Evolutionary conservation across 2,888 invertebrate species (phyloP), one percentile per base, ranked within the genome.

Genomic region (Drosophila recens): DNA sequence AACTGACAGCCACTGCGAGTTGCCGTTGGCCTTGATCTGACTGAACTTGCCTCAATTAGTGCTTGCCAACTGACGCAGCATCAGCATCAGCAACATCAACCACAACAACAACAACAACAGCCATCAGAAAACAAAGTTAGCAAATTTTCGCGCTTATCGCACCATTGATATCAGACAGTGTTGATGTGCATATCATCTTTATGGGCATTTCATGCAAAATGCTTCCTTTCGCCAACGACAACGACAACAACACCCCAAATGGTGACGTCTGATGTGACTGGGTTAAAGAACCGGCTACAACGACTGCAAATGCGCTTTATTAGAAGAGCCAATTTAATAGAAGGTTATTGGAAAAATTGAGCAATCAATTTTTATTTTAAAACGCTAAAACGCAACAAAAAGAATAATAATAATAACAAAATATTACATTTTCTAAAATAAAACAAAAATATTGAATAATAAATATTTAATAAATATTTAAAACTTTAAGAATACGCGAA

Each of bases 191-290:
- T 89, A 89, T 89, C 88, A 88, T 80, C 88, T 89, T 89, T 89
- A 89, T 89, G 80, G 87, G 73, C 86, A 90, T 90, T 90, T 89
- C 90, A 89, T 89, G 89, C 86, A 89, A 89, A 89, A 81, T 72
- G 79, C 75, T 90, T 83, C 86, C 89, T 71, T 77, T 67, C 67
- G 53, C 66, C 72, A 72, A 30, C 30, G 30, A 30, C 27, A 38
- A 62, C 77, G 64, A 58, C 61, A 46, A 45, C 51, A 61, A 23
- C 49, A 40, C 38, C 34, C 30, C 48, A 48, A 58, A 38, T 48
- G 38, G 15, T 48, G 58, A 23, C 46, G 27, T 38, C 56, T 34
- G 20, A 46, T 36, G 45, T 42, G 9, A 3, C 9, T 15, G 27
- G 11, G 20, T 2, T 8, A 36, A 20, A 9, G 36, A 0, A 10